Percentiles rank a stretch among this genome's conserved stretches.
Evolutionary conservation across 2,888 invertebrate species (phyloP).

Genomic region (Diaperis boleti): DNA sequence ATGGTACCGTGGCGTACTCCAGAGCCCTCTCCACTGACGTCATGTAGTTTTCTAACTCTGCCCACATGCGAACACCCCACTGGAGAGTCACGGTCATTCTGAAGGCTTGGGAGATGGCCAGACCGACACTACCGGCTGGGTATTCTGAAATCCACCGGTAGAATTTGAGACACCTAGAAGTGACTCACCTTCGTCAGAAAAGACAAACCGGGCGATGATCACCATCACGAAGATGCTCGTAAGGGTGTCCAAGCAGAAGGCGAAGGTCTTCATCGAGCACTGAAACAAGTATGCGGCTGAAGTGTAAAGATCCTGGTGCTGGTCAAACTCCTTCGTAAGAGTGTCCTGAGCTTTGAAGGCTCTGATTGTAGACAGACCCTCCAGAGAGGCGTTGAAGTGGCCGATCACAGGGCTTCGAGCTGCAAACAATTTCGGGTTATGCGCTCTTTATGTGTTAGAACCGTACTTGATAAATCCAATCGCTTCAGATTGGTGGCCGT

Average conservation of each 20-base stretch:
- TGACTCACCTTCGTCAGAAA: slow-evolving; percentile 23
- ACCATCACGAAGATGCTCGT: slow-evolving; percentile 46
- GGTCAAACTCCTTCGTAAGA: slow-evolving; percentile 59
- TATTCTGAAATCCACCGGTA: slow-evolving; percentile 13
- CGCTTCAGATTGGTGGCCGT: neutral
- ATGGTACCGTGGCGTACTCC: slow-evolving; percentile 65
- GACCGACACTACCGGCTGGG: slow-evolving; percentile 64
- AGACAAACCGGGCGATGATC: slow-evolving; percentile 48
- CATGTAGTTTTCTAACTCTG: slow-evolving; percentile 84
- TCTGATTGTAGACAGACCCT: slow-evolving; percentile 62
- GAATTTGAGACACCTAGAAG: neutral
- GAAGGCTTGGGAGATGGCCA: slow-evolving; percentile 67
- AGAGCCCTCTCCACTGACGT: slow-evolving; percentile 72
- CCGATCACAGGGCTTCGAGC: slow-evolving; percentile 61
- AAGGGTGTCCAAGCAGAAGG: slow-evolving; percentile 57
- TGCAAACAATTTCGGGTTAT: too few species aligned
- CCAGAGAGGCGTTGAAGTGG: slow-evolving; percentile 61
- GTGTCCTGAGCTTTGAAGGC: slow-evolving; percentile 58
- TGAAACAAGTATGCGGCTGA: slow-evolving; percentile 59
- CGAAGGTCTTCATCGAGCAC: slow-evolving; percentile 56
- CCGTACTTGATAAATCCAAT: neutral
- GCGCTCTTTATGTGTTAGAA: neutral
- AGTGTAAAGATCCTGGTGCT: slow-evolving; percentile 60
- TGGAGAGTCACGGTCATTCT: slow-evolving; percentile 75
- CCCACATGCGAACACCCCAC: slow-evolving; percentile 81